Base-by-base conservation (phyloP, 2,888 invertebrate species). In the Brachyopa scutellaris region DNA sequence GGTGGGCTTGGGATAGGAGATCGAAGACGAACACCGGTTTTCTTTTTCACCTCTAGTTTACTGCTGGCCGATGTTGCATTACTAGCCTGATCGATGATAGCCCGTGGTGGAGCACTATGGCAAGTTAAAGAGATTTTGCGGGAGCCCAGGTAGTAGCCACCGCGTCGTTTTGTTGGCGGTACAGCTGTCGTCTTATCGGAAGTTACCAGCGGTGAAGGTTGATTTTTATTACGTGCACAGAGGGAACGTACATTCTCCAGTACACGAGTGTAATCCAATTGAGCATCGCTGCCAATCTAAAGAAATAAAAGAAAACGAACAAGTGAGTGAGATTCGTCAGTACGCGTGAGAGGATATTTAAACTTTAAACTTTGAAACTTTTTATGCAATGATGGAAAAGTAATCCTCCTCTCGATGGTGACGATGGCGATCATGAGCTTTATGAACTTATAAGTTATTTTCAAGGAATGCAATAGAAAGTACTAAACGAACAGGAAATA, bases 101-200 rank as follows among this genome's bases (percentile, higher is more conserved):
- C 83, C 57, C 86, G 91, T 88, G 88, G 82, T 7, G 89, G 89
- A 6, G 88, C 86, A 85, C 93, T 93, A 89, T 94, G 94, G 88
- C 95, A 94, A 6, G 95, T 95, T 85, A 95, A 92, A 86, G 94
- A 94, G 86, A 95, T 95, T 91, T 94, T 94, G 86, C 95, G 91
- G 80, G 92, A 92, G 84, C 88, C 89, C 84, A 89, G 85, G 84
- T 89, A 89, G 85, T 89, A 89, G 84, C 90, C 89, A 73, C 87
- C 85, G 49, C 89, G 88, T 70, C 87, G 86, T 69, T 87, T 88
- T 55, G 77, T 64, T 70, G 78, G 31, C 64, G 70, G 77, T 57
- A 66, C 84, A 38, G 66, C 11, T 49, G 85, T 82, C 69, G 88
- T 70, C 84, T 87, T 87, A 29, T 87, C 87, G 19, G 85, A 76